phyloP scores from a whole-genome alignment of 2,113 vertebrate genomes.

The Cromileptes altivelis region DNA sequence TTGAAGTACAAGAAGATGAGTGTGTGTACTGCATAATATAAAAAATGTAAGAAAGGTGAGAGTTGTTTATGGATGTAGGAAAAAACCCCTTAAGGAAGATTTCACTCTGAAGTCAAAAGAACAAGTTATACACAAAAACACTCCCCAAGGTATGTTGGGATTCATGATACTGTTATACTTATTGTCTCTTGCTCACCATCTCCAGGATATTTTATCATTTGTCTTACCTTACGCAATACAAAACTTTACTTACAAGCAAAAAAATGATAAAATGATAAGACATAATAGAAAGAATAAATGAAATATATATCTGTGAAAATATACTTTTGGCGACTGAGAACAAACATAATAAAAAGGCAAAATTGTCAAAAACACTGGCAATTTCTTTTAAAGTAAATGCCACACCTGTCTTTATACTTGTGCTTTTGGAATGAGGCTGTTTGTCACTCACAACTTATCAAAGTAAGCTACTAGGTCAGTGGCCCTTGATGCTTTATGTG shows the following conservation, averaged over 20 bases:
- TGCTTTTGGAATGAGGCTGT: too few species aligned
- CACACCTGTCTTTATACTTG: too few species aligned
- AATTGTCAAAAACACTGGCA: too few species aligned
- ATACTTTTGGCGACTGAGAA: neutral
- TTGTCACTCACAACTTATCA: too few species aligned
- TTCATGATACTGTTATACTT: neutral
- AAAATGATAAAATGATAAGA: too few species aligned
- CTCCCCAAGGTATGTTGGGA: neutral
- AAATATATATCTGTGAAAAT: too few species aligned
- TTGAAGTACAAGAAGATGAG: constrained; percentile 2
- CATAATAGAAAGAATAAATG: neutral
- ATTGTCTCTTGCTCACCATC: neutral
- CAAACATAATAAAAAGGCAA: too few species aligned
- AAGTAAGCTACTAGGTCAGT: too few species aligned
- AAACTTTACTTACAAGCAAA: too few species aligned
- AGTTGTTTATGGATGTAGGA: neutral
- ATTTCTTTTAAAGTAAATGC: too few species aligned
- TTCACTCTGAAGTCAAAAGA: constrained; percentile 27
- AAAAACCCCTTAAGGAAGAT: constrained; percentile 19
- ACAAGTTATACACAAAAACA: neutral
- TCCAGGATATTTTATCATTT: neutral
- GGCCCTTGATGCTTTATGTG: too few species aligned
- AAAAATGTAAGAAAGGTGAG: neutral
- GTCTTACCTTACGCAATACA: neutral
- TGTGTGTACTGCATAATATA: constrained; percentile 22